Conservation (phyloP, 2,113 vertebrate genomes). For the Leptocoma aspasia region DNA sequence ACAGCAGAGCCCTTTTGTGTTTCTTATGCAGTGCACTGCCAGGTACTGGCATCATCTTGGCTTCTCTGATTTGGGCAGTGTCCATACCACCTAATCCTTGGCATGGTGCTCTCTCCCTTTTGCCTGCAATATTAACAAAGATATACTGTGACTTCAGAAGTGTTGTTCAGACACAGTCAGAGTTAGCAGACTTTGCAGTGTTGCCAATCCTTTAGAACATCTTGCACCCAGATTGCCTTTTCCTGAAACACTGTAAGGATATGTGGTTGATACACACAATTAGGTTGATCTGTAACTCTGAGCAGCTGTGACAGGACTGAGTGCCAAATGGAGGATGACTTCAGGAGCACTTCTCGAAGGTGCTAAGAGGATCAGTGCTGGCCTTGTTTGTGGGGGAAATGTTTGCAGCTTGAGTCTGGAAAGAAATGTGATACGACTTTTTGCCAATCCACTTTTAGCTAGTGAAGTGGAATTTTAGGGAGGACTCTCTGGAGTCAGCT, state of each 20-base stretch:
- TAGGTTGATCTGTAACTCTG: background rate
- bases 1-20: accelerated
- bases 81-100: background rate
- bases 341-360: background rate
- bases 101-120: background rate
- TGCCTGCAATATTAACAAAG: background rate
- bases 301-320: background rate
- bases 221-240: background rate
- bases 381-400: background rate
- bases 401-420: background rate
- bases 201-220: background rate
- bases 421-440: background rate
- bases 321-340: background rate
- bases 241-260: background rate
- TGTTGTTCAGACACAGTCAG: background rate
- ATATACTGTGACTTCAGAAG: background rate
- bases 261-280: background rate
- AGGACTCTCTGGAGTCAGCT: background rate
- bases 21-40: background rate
- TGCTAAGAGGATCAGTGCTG: background rate
- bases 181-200: background rate
- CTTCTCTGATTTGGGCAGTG: background rate
- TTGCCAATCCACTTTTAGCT: background rate
- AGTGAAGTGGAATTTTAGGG: constrained; percentile 8
- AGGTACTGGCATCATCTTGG: background rate